Base-by-base conservation (phyloP, 2,113 vertebrate genomes). In the Mustelus asterias region DNA sequence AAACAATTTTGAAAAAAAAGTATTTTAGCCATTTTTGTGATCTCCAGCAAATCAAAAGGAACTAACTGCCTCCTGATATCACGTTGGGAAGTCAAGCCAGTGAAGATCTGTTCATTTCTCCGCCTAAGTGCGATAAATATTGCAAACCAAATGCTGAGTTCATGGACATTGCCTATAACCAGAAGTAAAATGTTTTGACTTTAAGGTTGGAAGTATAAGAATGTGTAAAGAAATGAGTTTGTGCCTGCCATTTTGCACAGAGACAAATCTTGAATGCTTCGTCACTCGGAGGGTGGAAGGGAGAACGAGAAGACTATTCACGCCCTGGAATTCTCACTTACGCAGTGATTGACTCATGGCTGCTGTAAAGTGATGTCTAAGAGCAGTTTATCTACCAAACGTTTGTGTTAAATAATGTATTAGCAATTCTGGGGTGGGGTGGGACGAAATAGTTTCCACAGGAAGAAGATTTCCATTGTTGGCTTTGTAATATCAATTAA, bases 101-200 rank as follows among this genome's bases (percentile, higher is more conserved):
- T 93, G 89, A 18, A 65, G 60, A 93, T 22, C 80, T 90, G 88
- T 95, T 54, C 54, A 95, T 54, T 95, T 72, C 67, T 76, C n/a
- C 22, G 14, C 14, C 37, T 44, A 70, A 94, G 37, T 26, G 37
- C 14, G 33, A 76, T 54, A 6, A 95, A 95, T 95, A 76, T 76
- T 44, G 29, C 94, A 76, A 72, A 14, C 94, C 26, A 54, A 33
- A 33, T 16, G 29, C 29, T 37, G 9, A 22, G 69, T 72, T 48
- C 26, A 70, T 95, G 37, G 13, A 70, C 33, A 5, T 69, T 54
- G 37, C 41, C 48, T 14, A 70, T 70, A 63, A 95, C 18, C 65
- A 94, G 2, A 89, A 26, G 54, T 60, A 29, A 76, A 76, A 72
- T 72, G 26, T 54, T 72, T 63, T 92, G n/a, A 63, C 26, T 95